These are phyloP conservation scores for Atta colombica DNA, from an alignment of 1,140 invertebrate species.

Conservation along the genomic window DNA sequence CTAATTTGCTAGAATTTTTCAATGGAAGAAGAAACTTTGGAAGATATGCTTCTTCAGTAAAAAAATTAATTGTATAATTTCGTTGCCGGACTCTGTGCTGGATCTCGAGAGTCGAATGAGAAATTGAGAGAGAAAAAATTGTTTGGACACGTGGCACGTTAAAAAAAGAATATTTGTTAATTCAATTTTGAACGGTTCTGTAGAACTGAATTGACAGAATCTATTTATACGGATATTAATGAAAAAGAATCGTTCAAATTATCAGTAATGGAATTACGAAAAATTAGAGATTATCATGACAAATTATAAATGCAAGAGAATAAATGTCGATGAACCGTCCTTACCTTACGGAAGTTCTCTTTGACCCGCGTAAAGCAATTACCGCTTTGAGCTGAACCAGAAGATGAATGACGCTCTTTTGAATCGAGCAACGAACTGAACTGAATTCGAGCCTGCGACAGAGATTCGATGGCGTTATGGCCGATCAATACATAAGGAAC, in stretches of 20 bases:
- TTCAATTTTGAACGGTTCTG: not conserved
- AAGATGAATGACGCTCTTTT: constrained; percentile 10
- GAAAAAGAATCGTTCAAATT: not conserved
- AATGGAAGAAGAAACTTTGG: not conserved
- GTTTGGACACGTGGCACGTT: not conserved
- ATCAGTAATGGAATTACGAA: not conserved
- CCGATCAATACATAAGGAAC: constrained; percentile 61
- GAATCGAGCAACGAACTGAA: constrained; percentile 44
- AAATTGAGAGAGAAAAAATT: not conserved
- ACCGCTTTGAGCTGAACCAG: not conserved
- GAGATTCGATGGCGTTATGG: constrained; percentile 34
- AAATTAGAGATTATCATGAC: not conserved
- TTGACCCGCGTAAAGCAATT: not conserved
- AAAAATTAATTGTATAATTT: constrained; percentile 24
- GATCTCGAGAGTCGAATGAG: not conserved
- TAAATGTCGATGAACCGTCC: constrained; percentile 26
- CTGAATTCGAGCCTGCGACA: constrained; percentile 29
- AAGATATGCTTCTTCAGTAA: not conserved
- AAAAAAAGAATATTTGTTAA: not conserved
- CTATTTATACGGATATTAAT: not conserved
- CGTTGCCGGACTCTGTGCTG: not conserved
- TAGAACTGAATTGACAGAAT: not conserved
- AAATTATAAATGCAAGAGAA: not conserved
- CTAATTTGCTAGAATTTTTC: not conserved
- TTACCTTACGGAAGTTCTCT: constrained; percentile 8